Conservation (phyloP, 2,797 vertebrate species). For the Chrosomus eos region DNA sequence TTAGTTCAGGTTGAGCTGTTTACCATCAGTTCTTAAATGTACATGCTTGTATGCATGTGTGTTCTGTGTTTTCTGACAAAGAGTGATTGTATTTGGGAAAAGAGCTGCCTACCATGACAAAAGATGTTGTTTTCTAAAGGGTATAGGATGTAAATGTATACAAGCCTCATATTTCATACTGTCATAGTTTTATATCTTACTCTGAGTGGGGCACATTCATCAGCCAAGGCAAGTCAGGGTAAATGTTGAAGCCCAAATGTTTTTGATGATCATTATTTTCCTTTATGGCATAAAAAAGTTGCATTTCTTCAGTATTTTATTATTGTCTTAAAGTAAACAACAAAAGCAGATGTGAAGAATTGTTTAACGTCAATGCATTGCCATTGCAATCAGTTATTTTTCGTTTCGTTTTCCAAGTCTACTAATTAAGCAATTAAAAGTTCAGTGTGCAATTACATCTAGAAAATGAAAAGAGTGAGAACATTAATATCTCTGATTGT, state of each 20-base stretch:
- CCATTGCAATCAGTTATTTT: background rate
- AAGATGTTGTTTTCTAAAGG: constrained; percentile 22
- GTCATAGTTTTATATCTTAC: constrained; percentile 28
- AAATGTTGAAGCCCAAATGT: background rate
- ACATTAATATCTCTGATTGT: background rate
- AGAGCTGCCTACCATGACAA: constrained; percentile 20
- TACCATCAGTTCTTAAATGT: background rate
- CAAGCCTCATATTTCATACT: constrained; percentile 35
- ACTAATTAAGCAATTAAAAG: constrained; percentile 26
- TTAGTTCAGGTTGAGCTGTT: constrained; percentile 24
- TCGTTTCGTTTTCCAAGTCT: background rate
- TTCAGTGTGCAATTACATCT: background rate
- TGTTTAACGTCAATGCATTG: background rate
- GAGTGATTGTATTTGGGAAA: constrained; percentile 30
- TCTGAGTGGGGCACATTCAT: constrained; percentile 18
- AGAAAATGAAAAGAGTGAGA: background rate
- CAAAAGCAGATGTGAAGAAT: background rate
- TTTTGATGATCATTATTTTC: background rate
- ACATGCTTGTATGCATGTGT: background rate
- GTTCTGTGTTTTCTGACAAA: constrained; percentile 12
- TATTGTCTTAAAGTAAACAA: background rate
- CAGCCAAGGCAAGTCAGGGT: background rate
- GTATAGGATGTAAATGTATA: constrained; percentile 28
- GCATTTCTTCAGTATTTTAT: background rate
- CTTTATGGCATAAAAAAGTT: background rate